Conservation (phyloP, 2,113 vertebrate species). For the Chaenocephalus aceratus region DNA sequence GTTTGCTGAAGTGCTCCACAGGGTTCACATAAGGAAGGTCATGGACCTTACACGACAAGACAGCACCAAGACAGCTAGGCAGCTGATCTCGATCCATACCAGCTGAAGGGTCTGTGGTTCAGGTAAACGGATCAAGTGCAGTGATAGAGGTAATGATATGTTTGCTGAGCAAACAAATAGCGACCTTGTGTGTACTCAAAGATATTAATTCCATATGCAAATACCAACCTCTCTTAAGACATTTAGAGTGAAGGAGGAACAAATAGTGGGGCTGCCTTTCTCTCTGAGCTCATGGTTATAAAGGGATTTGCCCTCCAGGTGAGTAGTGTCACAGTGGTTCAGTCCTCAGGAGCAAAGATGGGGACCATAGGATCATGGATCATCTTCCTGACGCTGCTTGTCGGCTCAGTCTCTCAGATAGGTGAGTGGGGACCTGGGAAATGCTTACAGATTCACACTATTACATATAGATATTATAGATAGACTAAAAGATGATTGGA, state of each 20-base stretch:
- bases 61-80: too few species aligned
- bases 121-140: background rate
- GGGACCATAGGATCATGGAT: slow-evolving; percentile 45
- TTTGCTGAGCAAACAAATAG: slow-evolving; percentile 34
- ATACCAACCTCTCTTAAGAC: background rate
- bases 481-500: background rate
- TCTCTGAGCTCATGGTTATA: slow-evolving; percentile 54
- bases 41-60: too few species aligned
- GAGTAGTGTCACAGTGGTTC: slow-evolving; percentile 19
- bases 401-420: slow-evolving; percentile 23
- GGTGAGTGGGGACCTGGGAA: slow-evolving; percentile 47
- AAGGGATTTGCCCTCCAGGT: slow-evolving; percentile 27
- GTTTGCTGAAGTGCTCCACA: too few species aligned
- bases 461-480: background rate
- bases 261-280: too few species aligned
- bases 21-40: too few species aligned
- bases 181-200: background rate
- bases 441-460: background rate
- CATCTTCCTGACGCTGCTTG: slow-evolving; percentile 45
- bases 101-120: too few species aligned
- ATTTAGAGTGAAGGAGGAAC: too few species aligned
- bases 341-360: slow-evolving; percentile 55
- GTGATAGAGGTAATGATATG: background rate
- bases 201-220: slow-evolving; percentile 12
- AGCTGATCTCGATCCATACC: too few species aligned